phyloP scores from a whole-genome alignment of 2,797 vertebrate species.

The Halcyon smyrnensis region DNA sequence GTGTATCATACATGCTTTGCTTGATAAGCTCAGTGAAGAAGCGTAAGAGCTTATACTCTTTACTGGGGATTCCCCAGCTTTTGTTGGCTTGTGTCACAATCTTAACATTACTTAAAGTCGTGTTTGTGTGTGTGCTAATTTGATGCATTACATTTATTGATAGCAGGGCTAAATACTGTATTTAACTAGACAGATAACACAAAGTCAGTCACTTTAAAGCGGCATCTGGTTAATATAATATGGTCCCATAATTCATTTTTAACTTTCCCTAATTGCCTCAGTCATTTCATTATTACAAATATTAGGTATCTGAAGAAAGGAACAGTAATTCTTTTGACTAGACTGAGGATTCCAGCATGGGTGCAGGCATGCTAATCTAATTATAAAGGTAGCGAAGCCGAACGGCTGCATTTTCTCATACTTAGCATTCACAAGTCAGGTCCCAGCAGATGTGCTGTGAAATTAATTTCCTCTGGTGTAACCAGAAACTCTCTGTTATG shows the following conservation, averaged over 20 bases:
- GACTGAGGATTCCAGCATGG: constrained; percentile 90
- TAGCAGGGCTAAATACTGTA: constrained; percentile 76
- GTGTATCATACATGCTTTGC: rapidly evolving
- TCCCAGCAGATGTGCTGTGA: constrained; percentile 99
- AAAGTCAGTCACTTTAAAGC: constrained; percentile 78
- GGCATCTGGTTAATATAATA: constrained; percentile 92
- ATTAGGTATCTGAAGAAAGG: constrained; percentile 93
- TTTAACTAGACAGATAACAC: constrained; percentile 85
- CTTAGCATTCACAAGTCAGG: constrained; percentile 96
- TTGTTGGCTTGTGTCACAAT: constrained; percentile 54
- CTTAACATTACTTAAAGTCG: constrained; percentile 55
- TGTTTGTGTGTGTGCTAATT: constrained; percentile 40
- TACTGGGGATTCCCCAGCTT: background rate
- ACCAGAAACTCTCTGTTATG: constrained; percentile 99
- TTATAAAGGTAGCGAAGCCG: constrained; percentile 96
- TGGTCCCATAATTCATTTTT: constrained; percentile 94
- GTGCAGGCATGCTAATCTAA: constrained; percentile 98
- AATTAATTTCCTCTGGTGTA: constrained; percentile 99
- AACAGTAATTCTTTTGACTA: constrained; percentile 93
- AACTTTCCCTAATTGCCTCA: constrained; percentile 94
- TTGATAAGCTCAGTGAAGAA: background rate
- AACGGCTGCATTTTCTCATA: constrained; percentile 96
- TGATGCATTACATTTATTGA: constrained; percentile 75
- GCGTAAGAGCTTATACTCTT: background rate
- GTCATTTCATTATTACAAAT: constrained; percentile 98